Evolutionary conservation across 2,113 vertebrate genomes (phyloP), one percentile per base, ranked within the genome.

Genomic region (Copsychus sechellarum): DNA sequence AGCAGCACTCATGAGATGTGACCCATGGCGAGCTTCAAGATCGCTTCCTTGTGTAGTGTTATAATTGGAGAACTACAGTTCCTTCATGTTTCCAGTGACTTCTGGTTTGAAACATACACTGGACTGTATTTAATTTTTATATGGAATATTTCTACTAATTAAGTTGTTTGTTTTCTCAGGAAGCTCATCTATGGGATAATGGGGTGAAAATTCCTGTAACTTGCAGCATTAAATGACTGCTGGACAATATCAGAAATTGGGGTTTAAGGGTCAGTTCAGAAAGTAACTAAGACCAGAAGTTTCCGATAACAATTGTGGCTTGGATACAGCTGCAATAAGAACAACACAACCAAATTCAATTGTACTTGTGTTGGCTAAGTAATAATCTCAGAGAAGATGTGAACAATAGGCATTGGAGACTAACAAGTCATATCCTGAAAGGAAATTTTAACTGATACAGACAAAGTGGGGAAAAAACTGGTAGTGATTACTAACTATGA

Each of bases 251-350:
- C 79, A 94, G 42, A 92, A 85, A 87, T n/a, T 67, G n/a, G 54
- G 14, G 26, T 62, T 91, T 74, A 91, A 92, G 71, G 76, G 87
- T 94, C 88, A 90, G 5, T 91, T 91, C 66, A 36, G 51, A 91
- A 83, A 90, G 47, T 58, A 80, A 80, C 43, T 62, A 80, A 70
- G 71, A 70, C 33, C 67, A 93, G 43, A 87, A 80, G 34, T 90
- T 95, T 94, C 81, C 81, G 88, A 3, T 92, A 96, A 93, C 29
- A 86, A 19, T 43, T 94, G 90, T 92, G 92, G 94, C 74, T 95
- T 97, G 85, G 79, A 88, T 83, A 53, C 24, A 91, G 47, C 82
- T 94, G 81, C 94, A 93, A 73, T 90, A 88, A 70, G 74, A 92
- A 38, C 29, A 64, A 26, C 28, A 16, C 25, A 79, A 61, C 61